Conservation (phyloP, 2,797 vertebrate genomes). For the Stomatorhinus walkeri region DNA sequence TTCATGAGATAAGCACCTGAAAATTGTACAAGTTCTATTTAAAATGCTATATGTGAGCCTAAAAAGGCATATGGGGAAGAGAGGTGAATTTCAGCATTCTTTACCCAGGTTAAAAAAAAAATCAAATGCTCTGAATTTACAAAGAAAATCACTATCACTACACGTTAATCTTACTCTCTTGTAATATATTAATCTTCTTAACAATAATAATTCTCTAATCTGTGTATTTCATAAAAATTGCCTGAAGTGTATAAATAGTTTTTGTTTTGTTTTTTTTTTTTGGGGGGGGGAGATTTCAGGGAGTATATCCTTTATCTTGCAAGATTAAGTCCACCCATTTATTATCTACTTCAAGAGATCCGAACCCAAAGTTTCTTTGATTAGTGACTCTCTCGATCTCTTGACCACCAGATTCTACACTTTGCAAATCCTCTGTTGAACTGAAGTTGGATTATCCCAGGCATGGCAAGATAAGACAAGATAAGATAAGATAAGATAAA, state of each 20-base stretch:
- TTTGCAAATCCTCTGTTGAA: background rate
- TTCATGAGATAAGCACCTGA: background rate
- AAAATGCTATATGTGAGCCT: background rate
- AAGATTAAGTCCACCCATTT: background rate
- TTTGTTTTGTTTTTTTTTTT: background rate
- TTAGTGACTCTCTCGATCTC: background rate
- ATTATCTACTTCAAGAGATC: background rate
- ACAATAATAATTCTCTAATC: background rate
- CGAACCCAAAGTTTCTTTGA: background rate
- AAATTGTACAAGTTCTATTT: background rate
- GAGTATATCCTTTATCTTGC: background rate
- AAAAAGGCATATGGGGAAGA: background rate
- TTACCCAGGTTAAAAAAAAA: background rate
- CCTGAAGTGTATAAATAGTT: background rate
- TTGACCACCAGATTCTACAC: background rate
- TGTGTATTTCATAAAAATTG: background rate
- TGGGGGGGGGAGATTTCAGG: background rate
- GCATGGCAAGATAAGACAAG: background rate
- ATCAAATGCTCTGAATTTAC: background rate
- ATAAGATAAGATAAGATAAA: background rate
- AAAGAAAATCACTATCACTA: background rate
- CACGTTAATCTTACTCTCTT: background rate
- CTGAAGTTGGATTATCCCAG: background rate
- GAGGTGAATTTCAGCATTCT: background rate
- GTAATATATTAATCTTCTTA: background rate